A percentile compares a stretch with the other conserved stretches of the same genome.
Evolutionary conservation across 2,113 vertebrate species (phyloP).

Genomic region (Amazona guildingii): DNA sequence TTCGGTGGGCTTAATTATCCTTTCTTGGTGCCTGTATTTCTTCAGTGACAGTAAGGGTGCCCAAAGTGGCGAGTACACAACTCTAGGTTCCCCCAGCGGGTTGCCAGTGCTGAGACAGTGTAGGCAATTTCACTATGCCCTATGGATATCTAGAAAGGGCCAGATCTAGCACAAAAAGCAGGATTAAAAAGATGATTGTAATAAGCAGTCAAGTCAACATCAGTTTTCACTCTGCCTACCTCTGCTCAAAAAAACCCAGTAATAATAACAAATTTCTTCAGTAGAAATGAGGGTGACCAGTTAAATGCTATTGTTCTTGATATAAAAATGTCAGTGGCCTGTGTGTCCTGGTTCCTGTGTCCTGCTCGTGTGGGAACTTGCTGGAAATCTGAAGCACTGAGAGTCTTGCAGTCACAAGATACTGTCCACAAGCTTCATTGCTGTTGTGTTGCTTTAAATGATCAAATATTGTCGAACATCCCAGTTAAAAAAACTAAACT

Average conservation of each 20-base stretch:
- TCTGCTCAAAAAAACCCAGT: not conserved
- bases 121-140: not conserved
- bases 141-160: not conserved
- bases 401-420: not conserved
- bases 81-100: not conserved
- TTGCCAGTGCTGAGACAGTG: not conserved
- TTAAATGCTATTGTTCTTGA: not conserved
- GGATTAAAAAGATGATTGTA: not conserved
- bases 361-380: rapidly evolving
- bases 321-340: not conserved
- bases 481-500: not conserved
- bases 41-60: not conserved
- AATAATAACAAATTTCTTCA: not conserved
- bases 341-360: not conserved
- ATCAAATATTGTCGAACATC: not conserved
- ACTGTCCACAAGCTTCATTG: not conserved
- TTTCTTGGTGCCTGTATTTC: not conserved
- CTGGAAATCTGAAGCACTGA: not conserved
- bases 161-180: not conserved
- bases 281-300: not conserved
- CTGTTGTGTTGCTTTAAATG: not conserved
- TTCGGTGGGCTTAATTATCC: not conserved
- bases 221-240: not conserved
- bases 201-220: not conserved
- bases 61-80: not conserved